These are phyloP conservation scores for Lepidurus couesii DNA, from an alignment of 1,140 invertebrate genomes.

Conservation along the genomic window DNA sequence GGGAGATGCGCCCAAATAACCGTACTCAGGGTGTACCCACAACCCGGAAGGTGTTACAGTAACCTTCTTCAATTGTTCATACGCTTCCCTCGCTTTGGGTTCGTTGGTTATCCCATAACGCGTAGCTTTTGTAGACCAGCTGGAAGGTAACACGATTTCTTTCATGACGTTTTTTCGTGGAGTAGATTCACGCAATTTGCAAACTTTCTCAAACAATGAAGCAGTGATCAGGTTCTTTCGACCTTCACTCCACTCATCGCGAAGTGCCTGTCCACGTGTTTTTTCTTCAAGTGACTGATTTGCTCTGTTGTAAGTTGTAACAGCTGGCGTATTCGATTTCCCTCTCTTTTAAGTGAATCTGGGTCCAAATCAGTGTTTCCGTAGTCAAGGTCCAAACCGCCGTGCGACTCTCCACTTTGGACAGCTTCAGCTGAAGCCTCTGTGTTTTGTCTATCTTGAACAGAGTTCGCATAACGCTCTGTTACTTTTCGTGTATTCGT, in stretches of 20 bases:
- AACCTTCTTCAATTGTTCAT: background rate
- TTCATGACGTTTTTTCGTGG: background rate
- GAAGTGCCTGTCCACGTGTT: background rate
- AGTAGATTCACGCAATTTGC: background rate
- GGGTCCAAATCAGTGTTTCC: background rate
- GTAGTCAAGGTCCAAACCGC: background rate
- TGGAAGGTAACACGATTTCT: background rate
- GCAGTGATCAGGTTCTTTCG: background rate
- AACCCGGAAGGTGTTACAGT: background rate
- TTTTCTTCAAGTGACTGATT: background rate
- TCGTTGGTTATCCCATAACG: too few species aligned
- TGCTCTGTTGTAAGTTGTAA: background rate
- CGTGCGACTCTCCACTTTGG: background rate
- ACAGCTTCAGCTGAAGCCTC: background rate
- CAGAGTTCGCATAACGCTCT: background rate
- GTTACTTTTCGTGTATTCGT: background rate
- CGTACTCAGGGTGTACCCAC: background rate
- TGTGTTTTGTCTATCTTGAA: background rate
- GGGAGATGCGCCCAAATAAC: conserved; percentile 42
- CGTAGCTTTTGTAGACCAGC: background rate
- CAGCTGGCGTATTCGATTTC: background rate
- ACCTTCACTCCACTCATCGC: background rate
- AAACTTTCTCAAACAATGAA: background rate
- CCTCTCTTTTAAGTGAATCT: background rate
- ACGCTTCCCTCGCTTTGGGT: background rate